Base-by-base conservation (phyloP, 2,113 vertebrate species). In the Spilogale gracilis region DNA sequence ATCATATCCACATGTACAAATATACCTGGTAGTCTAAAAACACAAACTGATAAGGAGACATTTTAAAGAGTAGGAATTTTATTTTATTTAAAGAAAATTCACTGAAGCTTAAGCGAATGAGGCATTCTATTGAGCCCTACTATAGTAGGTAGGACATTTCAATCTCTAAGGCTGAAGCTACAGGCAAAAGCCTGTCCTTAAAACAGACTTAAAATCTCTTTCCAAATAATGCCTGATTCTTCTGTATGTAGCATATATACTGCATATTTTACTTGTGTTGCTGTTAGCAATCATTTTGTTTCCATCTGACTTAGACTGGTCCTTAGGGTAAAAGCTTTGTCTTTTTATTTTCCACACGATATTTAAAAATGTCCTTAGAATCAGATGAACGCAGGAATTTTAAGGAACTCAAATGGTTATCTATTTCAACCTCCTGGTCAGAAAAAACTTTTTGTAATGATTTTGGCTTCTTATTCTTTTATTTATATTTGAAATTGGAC, bases 21-120 rank as follows among this genome's bases (percentile, higher is more conserved):
- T 85, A 48, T 89, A 61, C 56, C 92, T 85, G 17, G 2, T 2
- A 91, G 0, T 54, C 11, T 23, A 50, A 25, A 89, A 76, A 45
- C 9, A 27, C 69, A 38, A 94, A 60, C 84, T 61, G 10, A 61
- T 45, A 61, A 5, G 20, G 60, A 61, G 27, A 30, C 18, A 65
- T 76, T 85, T 86, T 60, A 45, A 91, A 92, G 48, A 82, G 1
- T 32, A 84, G 71, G 17, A 58, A 2, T 61, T 91, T 43, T 45
- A 74, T 50, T 90, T 92, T 85, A 84, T 93, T 90, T 94, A 86
- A 95, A 80, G n/a, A 71, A 94, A 88, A 82, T 74, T 30, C 14
- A 50, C 23, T 54, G 63, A 96, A 95, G 12, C 11, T 56, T 52
- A 78, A 90, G n/a, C 25, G 4, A 93, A 74, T 48, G 25, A 95